phyloP scores from a whole-genome alignment of 2,797 vertebrate genomes.

The Pelochelys cantorii region DNA sequence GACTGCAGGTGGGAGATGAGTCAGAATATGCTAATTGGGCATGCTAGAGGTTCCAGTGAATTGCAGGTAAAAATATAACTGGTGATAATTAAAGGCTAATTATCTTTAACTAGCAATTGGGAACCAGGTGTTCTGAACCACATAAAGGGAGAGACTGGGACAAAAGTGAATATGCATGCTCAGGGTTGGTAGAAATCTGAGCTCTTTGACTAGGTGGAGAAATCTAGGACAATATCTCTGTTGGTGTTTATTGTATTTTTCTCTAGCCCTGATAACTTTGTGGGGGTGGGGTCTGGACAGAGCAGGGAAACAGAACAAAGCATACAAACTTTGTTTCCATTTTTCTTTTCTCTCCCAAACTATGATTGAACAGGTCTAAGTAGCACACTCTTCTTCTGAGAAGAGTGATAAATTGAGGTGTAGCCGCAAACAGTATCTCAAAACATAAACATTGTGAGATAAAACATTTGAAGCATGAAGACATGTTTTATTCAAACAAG shows the following conservation, averaged over 20 bases:
- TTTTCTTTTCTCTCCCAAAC: not conserved
- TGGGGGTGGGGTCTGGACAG: not conserved
- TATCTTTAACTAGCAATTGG: conserved; percentile 54
- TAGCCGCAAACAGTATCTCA: not conserved
- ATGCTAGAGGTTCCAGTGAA: conserved; percentile 41
- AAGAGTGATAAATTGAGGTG: not conserved
- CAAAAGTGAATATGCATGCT: not conserved
- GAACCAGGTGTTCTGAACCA: conserved; percentile 46
- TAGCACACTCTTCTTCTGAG: not conserved
- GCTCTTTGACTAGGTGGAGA: not conserved
- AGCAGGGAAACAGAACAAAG: not conserved
- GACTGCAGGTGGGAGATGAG: conserved; percentile 58
- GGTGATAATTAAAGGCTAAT: conserved; percentile 71
- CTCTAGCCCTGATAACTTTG: rapidly evolving
- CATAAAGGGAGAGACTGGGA: not conserved
- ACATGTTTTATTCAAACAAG: no score
- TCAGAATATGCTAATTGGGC: conserved; percentile 45
- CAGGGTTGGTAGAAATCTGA: not conserved
- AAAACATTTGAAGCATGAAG: no score
- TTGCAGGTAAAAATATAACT: conserved; percentile 69
- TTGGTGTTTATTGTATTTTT: not conserved
- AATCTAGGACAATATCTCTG: rapidly evolving
- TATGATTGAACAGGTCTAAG: not conserved
- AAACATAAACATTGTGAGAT: no score
- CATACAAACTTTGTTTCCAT: not conserved